phyloP scores from a whole-genome alignment of 2,113 vertebrate genomes.

The Tichodroma muraria region DNA sequence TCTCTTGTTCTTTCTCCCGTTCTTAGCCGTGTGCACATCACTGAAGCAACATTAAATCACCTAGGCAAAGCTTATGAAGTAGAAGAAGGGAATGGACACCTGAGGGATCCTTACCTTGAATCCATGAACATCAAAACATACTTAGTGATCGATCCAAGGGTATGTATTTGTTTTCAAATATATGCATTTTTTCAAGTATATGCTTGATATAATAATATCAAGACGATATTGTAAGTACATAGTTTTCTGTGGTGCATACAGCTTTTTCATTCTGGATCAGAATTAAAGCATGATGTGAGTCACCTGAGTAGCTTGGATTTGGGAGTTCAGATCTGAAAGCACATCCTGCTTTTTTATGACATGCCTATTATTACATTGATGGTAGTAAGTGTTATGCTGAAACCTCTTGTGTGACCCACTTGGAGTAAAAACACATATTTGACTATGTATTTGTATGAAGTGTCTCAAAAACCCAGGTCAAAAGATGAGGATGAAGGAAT shows the following conservation, averaged over 20 bases:
- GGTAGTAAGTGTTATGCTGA: not conserved
- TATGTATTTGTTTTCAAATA: slow-evolving; percentile 45
- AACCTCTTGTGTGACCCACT: not conserved
- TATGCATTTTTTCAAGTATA: not conserved
- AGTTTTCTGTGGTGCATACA: not conserved
- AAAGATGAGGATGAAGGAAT: not conserved
- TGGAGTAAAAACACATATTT: not conserved
- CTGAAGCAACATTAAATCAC: slow-evolving; percentile 92
- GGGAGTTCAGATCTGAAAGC: not conserved
- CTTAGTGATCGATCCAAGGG: slow-evolving; percentile 91
- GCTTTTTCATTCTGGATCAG: not conserved
- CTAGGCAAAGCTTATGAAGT: slow-evolving; percentile 93
- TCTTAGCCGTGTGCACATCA: slow-evolving; percentile 93
- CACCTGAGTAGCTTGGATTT: not conserved
- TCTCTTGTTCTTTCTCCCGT: slow-evolving; percentile 11
- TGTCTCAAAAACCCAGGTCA: not conserved
- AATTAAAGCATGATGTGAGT: not conserved
- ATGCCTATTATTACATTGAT: not conserved
- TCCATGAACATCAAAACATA: slow-evolving; percentile 89
- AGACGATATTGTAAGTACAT: not conserved
- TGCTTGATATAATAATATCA: too few species aligned
- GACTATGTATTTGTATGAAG: not conserved
- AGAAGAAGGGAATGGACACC: slow-evolving; percentile 89
- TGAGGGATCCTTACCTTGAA: slow-evolving; percentile 87
- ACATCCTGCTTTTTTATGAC: not conserved